phyloP scores from a whole-genome alignment of 2,797 vertebrate genomes.

The Champsocephalus gunnari region DNA sequence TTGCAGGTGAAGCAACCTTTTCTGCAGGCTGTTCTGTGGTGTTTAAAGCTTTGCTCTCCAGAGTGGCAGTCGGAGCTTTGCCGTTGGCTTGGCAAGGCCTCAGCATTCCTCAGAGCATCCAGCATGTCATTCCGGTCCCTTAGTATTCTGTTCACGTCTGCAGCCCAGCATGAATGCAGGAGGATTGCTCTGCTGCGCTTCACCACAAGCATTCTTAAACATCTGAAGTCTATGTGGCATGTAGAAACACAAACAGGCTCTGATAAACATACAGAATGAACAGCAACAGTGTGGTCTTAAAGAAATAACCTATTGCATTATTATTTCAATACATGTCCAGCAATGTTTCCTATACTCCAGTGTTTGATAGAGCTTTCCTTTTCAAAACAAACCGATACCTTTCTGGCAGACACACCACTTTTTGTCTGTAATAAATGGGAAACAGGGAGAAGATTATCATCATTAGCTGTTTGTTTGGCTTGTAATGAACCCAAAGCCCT shows the following conservation, averaged over 20 bases:
- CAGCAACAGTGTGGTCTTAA: not conserved
- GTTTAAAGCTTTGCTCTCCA: conserved; percentile 29
- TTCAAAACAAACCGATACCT: conserved; percentile 12
- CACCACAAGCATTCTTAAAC: conserved; percentile 33
- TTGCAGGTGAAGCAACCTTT: conserved; percentile 25
- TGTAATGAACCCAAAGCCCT: conserved; percentile 33
- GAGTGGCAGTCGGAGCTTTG: conserved; percentile 32
- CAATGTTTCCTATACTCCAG: not conserved
- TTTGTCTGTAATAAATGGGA: conserved; percentile 1
- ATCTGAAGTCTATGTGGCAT: conserved; percentile 4
- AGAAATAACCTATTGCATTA: conserved; percentile 21
- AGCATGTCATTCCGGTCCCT: conserved; percentile 56
- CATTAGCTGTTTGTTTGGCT: conserved; percentile 40
- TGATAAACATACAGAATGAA: conserved; percentile 11
- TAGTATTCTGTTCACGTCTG: conserved; percentile 70
- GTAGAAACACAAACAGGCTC: conserved; percentile 4
- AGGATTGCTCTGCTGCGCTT: conserved; percentile 39
- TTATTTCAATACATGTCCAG: not conserved
- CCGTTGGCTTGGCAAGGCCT: conserved; percentile 56
- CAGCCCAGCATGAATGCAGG: conserved; percentile 59
- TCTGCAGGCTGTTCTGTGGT: conserved; percentile 4
- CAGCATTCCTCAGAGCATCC: conserved; percentile 75
- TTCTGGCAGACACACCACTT: not conserved
- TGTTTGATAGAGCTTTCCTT: not conserved
- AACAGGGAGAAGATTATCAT: conserved; percentile 7